Percentiles rank a stretch among this genome's conserved stretches.
Evolutionary conservation across 2,113 vertebrate species (phyloP).

Genomic region (Rhabdornis inornatus): DNA sequence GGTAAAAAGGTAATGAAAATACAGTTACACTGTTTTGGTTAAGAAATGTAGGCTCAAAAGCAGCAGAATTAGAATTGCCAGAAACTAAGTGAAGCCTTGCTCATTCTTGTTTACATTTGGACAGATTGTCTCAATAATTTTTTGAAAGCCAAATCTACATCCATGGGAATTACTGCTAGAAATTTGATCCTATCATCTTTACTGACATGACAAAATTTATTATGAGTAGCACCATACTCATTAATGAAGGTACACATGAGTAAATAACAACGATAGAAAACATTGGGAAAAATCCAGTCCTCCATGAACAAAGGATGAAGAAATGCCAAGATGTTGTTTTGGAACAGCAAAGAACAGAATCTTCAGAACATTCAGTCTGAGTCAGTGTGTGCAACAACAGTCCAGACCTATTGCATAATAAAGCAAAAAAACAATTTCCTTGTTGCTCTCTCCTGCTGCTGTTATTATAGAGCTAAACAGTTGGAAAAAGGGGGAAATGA

Average conservation of each 20-base stretch:
- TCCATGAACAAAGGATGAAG: slow-evolving; percentile 27
- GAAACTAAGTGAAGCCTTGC: not conserved
- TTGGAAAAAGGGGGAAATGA: not conserved
- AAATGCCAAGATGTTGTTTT: slow-evolving; percentile 30
- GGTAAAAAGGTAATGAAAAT: not conserved
- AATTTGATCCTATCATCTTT: not conserved
- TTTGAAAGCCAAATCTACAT: not conserved
- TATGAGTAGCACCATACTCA: not conserved
- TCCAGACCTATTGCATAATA: slow-evolving; percentile 52
- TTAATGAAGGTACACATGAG: not conserved
- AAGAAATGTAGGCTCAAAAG: not conserved
- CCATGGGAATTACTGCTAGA: not conserved
- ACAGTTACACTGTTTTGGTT: not conserved
- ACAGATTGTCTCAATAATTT: not conserved
- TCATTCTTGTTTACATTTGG: not conserved
- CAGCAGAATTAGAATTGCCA: not conserved
- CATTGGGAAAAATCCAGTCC: not conserved
- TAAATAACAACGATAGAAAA: not conserved
- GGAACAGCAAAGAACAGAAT: slow-evolving; percentile 22
- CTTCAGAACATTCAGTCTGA: slow-evolving; percentile 34
- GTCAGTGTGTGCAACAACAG: not conserved
- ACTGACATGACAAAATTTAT: not conserved
- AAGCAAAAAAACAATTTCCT: not conserved
- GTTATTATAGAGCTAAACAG: slow-evolving; percentile 28
- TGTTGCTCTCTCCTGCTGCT: slow-evolving; percentile 45